These are phyloP conservation scores for Cataglyphis rosenhaueri DNA, from an alignment of 2,888 invertebrate genomes.

Conservation along the genomic window DNA sequence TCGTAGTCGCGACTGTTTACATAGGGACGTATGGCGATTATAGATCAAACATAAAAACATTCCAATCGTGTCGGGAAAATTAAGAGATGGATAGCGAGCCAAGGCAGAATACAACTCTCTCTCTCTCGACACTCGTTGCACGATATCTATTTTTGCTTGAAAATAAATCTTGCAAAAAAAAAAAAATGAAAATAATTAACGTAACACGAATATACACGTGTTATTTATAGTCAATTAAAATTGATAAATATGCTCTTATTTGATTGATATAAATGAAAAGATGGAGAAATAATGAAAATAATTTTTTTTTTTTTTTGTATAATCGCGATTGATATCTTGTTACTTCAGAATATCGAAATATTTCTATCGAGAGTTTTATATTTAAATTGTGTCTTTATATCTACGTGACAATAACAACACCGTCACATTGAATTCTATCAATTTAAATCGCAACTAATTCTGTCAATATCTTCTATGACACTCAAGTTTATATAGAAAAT, in stretches of 20 bases:
- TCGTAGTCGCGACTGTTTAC: slow-evolving; percentile 68
- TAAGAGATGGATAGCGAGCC: slow-evolving; percentile 41
- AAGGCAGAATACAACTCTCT: slow-evolving; percentile 43
- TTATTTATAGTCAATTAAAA: not conserved
- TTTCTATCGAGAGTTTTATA: not conserved
- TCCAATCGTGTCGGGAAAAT: slow-evolving; percentile 38
- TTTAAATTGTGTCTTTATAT: slow-evolving; percentile 5
- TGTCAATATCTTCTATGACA: not conserved
- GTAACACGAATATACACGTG: not conserved
- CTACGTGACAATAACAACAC: not conserved
- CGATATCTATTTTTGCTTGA: not conserved
- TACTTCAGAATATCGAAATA: not conserved
- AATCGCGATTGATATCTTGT: not conserved
- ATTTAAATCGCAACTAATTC: slow-evolving; percentile 6
- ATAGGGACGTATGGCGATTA: slow-evolving; percentile 64
- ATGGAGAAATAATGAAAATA: not conserved
- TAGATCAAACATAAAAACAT: slow-evolving; percentile 58
- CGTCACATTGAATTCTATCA: not conserved
- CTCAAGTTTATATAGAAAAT: slow-evolving; percentile 5
- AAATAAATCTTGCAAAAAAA: not conserved
- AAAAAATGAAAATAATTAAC: not conserved
- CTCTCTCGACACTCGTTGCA: not conserved
- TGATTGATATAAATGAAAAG: not conserved
- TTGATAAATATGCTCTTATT: not conserved
- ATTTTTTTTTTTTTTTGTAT: not conserved